Base-by-base conservation (phyloP, 2,888 invertebrate species). In the Pycnomerus fuliginosus region DNA sequence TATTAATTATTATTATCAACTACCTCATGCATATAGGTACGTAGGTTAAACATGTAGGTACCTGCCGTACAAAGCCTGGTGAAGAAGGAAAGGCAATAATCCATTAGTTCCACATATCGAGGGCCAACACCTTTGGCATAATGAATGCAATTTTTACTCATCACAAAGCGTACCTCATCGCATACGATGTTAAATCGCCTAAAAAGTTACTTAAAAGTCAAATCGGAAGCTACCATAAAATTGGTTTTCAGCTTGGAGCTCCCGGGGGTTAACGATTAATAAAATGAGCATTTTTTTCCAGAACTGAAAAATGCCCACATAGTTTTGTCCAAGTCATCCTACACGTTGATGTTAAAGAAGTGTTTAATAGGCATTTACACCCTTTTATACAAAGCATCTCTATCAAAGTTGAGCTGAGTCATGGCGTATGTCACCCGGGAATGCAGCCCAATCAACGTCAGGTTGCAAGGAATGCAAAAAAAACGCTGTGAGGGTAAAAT, bases 301-400 rank as follows among this genome's bases (percentile, higher is more conserved):
- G 20, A 20, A 20, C n/a, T n/a, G n/a, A n/a, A n/a, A n/a, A n/a
- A n/a, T n/a, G n/a, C n/a, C n/a, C n/a, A n/a, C n/a, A 20, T 4
- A 20, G 8, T 50, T 56, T 55, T 45, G 49, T 48, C 43, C 50
- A 53, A 55, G 58, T 59, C 56, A 58, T 50, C 48, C 30, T 44
- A 24, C 30, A 25, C 48, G 44, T 25, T 44, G 33, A 30, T 41
- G 31, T 37, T 44, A 45, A 58, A 58, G 55, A 56, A 59, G 58
- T 58, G 56, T 65, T 66, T 67, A 68, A 68, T 68, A 65, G 67
- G 67, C 64, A 67, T 69, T 69, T 69, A 68, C 67, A 65, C 66
- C 68, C 67, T 68, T 67, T 67, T 61, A 62, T 58, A 62, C 61
- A 62, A 64, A 64, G 67, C 65, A 60, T 67, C 67, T 68, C 67